Base-by-base conservation (phyloP, 1,140 invertebrate genomes). In the Ooceraea biroi region DNA sequence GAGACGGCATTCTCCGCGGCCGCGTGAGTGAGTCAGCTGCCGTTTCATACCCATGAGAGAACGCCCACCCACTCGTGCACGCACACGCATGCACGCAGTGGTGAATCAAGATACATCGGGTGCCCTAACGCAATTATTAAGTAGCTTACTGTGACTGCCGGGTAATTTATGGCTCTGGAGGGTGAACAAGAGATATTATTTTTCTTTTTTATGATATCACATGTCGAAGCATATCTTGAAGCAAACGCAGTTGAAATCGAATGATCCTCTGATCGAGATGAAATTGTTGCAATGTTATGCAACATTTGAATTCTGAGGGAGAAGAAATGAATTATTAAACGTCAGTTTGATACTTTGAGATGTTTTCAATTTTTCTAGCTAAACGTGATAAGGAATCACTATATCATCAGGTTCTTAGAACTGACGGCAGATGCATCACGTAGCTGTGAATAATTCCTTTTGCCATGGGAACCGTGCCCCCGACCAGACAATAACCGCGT, bases 11-110 rank as follows among this genome's bases (percentile, higher is more conserved):
- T 66, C 30, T 66, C 22, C 3, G 22, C 52, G 46, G 48, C 22
- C 72, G 52, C 74, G 55, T 55, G 68, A 76, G 68, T 88, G 87
- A 89, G 87, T 89, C 87, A 88, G 87, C 86, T 83, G 87, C 52
- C 57, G 60, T 60, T 69, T 80, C 76, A 27, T 80, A 46, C 52
- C 65, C 65, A 71, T 50, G 50, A 55, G 36, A 55, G 52, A 61
- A 44, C 60, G 48, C 30, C 46, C 58, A 63, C 57, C 22, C 36
- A 36, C n/a, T 36, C 36, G 36, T 36, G 36, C 36, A 52, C 41
- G 25, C 57, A 72, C 50, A 57, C 84, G 7, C n/a, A 36, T 30
- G 46, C 72, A 57, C 52, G 12, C 86, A 48, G 55, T 60, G n/a
- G 25, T 52, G 84, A 57, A 74, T 87, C 85, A 5, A 58, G 30